A percentile compares a stretch with the other conserved stretches of the same genome.
phyloP scores from a whole-genome alignment of 2,113 vertebrate genomes.

The Archocentrus centrarchus region DNA sequence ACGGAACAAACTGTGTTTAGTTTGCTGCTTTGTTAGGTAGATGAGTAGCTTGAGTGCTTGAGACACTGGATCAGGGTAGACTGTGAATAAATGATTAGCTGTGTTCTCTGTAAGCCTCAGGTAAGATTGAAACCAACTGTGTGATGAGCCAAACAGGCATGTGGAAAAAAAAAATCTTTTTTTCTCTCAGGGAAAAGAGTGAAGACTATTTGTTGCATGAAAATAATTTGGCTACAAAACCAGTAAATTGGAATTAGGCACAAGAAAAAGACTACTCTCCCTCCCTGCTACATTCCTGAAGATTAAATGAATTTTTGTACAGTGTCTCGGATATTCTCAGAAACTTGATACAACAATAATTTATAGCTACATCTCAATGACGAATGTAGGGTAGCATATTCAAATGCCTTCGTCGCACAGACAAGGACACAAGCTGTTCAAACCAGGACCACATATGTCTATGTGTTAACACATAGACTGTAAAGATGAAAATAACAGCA shows the following conservation, averaged over 20 bases:
- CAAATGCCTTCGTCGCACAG: background rate
- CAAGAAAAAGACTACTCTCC: background rate
- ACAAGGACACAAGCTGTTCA: background rate
- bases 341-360: conserved; percentile 17
- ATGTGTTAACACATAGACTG: background rate
- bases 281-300: background rate
- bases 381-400: background rate
- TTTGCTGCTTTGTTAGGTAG: background rate
- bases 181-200: background rate
- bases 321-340: background rate
- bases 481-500: background rate
- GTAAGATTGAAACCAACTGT: conserved; percentile 6
- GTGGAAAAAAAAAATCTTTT: background rate
- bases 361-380: conserved; percentile 1
- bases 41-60: background rate
- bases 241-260: background rate
- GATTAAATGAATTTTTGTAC: background rate
- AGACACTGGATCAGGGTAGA: conserved; percentile 17
- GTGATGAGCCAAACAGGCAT: background rate
- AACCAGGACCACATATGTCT: background rate
- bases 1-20: background rate
- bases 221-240: background rate
- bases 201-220: background rate
- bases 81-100: conserved; percentile 2
- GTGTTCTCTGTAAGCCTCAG: background rate